phyloP scores from a whole-genome alignment of 2,797 vertebrate species.

The Tenualosa thibaudeaui region DNA sequence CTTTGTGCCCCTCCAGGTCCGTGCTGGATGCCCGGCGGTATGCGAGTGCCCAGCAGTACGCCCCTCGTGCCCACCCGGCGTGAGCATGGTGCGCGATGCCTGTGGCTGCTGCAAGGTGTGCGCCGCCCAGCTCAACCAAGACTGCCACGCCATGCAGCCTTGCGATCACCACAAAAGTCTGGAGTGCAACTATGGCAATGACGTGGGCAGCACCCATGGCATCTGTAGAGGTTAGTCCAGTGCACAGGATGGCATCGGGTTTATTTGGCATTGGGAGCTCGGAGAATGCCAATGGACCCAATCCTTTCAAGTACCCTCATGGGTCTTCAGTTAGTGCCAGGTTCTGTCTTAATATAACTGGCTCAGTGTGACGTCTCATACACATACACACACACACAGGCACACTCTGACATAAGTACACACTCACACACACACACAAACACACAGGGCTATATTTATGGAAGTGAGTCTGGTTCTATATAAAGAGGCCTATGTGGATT shows the following conservation, averaged over 20 bases:
- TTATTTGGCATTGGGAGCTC: constrained; percentile 22
- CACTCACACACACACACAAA: constrained; percentile 14
- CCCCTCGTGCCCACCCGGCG: constrained; percentile 71
- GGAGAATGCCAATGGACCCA: not conserved
- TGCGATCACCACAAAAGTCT: constrained; percentile 83
- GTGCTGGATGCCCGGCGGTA: constrained; percentile 66
- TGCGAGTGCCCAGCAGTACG: constrained; percentile 69
- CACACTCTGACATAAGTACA: constrained; percentile 36
- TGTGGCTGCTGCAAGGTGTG: constrained; percentile 81
- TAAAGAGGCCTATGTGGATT: constrained; percentile 64
- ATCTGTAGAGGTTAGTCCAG: constrained; percentile 78
- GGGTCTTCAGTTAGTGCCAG: constrained; percentile 60
- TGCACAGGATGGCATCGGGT: not conserved
- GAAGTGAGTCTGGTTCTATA: constrained; percentile 61
- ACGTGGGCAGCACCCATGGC: constrained; percentile 70
- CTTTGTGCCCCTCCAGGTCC: constrained; percentile 57
- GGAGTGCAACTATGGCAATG: constrained; percentile 82
- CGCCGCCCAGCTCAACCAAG: constrained; percentile 79
- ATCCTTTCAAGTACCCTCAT: constrained; percentile 63
- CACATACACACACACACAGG: constrained; percentile 35
- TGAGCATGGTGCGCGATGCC: constrained; percentile 71
- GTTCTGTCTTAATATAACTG: constrained; percentile 61
- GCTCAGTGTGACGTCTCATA: constrained; percentile 65
- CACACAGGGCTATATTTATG: constrained; percentile 60
- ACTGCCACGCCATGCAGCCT: constrained; percentile 71